Conservation (phyloP, 2,797 vertebrate genomes). For the Peromyscus aztecus region DNA sequence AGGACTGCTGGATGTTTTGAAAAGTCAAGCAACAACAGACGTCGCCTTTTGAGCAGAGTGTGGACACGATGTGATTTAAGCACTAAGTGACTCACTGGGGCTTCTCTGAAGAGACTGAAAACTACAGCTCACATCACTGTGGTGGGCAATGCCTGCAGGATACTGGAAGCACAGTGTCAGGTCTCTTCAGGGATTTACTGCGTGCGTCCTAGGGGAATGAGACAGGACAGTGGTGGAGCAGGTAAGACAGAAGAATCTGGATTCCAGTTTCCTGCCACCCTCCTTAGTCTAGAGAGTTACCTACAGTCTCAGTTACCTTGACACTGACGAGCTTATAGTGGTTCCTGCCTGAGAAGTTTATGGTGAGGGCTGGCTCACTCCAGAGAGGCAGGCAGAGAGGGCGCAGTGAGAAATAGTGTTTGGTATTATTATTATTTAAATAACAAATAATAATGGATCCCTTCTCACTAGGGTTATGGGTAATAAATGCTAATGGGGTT, state of each 20-base stretch:
- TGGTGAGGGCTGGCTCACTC: neutral
- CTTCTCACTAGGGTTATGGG: neutral
- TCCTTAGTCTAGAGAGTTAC: neutral
- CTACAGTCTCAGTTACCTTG: neutral
- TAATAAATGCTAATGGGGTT: neutral
- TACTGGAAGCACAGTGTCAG: rapidly evolving
- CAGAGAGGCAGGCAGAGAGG: neutral
- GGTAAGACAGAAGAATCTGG: neutral
- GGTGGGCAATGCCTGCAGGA: neutral
- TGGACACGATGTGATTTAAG: neutral
- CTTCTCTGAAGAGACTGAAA: neutral
- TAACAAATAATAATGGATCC: neutral
- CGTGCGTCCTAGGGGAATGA: rapidly evolving
- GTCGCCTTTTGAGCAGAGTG: neutral
- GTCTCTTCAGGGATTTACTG: neutral
- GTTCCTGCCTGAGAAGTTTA: neutral
- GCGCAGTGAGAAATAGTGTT: neutral
- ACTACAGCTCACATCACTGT: neutral
- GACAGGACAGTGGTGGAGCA: neutral
- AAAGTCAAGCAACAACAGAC: neutral
- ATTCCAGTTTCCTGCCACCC: neutral
- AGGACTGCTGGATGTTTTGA: neutral
- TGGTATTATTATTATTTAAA: neutral
- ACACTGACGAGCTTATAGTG: neutral
- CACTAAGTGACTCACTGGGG: neutral